Base-by-base conservation (phyloP, 2,113 vertebrate species). In the Romanogobio albipinnatus region DNA sequence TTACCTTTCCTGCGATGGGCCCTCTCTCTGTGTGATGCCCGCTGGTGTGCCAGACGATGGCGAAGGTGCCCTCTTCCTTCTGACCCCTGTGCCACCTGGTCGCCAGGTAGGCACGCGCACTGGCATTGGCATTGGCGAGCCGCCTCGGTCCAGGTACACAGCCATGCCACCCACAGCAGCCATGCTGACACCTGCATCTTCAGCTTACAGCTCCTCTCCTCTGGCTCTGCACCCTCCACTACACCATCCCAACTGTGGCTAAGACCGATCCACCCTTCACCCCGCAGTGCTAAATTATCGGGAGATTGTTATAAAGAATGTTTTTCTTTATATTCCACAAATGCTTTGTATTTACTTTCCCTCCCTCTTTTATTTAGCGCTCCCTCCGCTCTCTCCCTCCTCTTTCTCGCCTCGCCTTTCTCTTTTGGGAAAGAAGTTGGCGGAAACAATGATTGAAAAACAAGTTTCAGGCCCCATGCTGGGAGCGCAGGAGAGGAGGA, bases 381-480 rank as follows among this genome's bases (percentile, higher is more conserved):
- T 90, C 86, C 86, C 79, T 85, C 85, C 80, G 71, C 85, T 68
- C 76, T 78, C 85, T 85, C 76, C 82, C 88, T 85, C 84, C 73
- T 77, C 84, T 87, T 86, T 90, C 89, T 91, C 83, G 90, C 90
- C 87, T 89, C 84, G 90, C 88, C 90, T 90, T 87, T 87, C 73
- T 90, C 84, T 89, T 91, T 77, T 86, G 90, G 90, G 86, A 89
- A 92, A 90, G 83, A 89, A 90, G 86, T 87, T 93, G 89, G 84
- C 87, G 80, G 86, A 82, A 90, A 94, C 92, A 95, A 93, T 93
- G 91, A 93, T 92, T 91, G 93, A 93, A 95, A 95, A 93, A 94
- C 91, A 93, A 94, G 93, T 93, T 93, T 91, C 91, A 92, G 94
- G 94, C 94, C 92, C 92, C 95, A 95, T 95, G 95, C 95, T 95